Base-by-base conservation (phyloP, 2,113 vertebrate genomes). In the Antidorcas marsupialis region DNA sequence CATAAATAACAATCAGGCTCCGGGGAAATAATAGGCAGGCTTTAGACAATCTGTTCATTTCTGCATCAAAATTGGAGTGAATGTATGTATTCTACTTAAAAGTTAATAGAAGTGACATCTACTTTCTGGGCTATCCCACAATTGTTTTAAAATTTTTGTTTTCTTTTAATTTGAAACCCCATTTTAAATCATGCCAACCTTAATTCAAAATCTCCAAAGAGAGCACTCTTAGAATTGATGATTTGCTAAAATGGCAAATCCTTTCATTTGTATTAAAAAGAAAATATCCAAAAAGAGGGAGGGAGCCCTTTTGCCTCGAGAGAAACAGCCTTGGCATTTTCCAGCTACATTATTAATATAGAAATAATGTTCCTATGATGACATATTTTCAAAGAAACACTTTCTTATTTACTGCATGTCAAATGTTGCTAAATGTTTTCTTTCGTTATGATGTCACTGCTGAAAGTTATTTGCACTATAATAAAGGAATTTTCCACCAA, bases 401-500 rank as follows among this genome's bases (percentile, higher is more conserved):
- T 98, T 98, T 98, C 98, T 98, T 98, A 98, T 97, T 98, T 98
- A 98, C 97, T 98, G 97, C 83, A 92, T 96, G 97, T 98, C 98
- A 98, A 98, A 96, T 97, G 95, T 99, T 98, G 98, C 97, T 97
- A 97, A 98, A 98, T 98, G 98, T 98, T 95, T 98, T 98, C 87
- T 97, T 97, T 96, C 60, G 88, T 98, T 98, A 96, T 82, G 95
- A 94, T 98, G 98, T 97, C 98, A 98, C 98, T 96, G 95, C 95
- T 98, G 97, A 98, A 98, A 98, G 97, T 97, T 52, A 97, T 97
- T 98, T 98, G 98, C 98, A 98, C 97, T 98, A 98, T 98, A 98
- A 98, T 97, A 97, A 98, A 98, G 97, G 98, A 98, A 97, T 98
- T 98, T 99, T 98, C 97, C 99, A 91, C 96, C 97, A 98, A 98